A percentile compares a stretch with the other conserved stretches of the same genome.
Conservation (phyloP, 2,888 invertebrate species). For the Coecobrya sp. region DNA sequence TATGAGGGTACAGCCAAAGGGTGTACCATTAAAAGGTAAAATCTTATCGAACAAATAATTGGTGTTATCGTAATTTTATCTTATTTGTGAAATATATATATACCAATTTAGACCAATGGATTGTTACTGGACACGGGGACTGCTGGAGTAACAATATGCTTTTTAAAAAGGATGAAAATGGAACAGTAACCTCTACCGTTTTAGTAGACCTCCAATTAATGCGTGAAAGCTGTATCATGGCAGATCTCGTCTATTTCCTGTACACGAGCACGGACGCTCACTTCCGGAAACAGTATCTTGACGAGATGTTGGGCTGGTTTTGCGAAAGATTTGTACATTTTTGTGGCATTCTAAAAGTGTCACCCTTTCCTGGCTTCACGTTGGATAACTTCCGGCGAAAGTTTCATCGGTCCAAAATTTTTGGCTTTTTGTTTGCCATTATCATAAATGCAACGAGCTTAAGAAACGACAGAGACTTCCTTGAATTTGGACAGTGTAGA, state of each 20-base stretch:
- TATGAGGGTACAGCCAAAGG: slow-evolving; percentile 33
- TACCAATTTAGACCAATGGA: slow-evolving; percentile 81
- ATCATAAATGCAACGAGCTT: slow-evolving; percentile 66
- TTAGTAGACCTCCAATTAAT: not conserved
- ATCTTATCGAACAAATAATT: no score
- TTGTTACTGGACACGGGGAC: slow-evolving; percentile 80
- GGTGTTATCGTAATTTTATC: no score
- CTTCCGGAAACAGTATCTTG: slow-evolving; percentile 62
- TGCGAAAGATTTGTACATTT: slow-evolving; percentile 62
- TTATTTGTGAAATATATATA: no score
- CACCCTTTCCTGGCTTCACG: slow-evolving; percentile 64
- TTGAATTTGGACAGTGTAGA: slow-evolving; percentile 65
- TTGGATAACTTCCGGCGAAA: slow-evolving; percentile 34
- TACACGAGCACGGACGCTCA: slow-evolving; percentile 79
- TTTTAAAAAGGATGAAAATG: slow-evolving; percentile 71
- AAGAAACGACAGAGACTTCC: slow-evolving; percentile 21
- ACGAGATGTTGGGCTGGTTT: slow-evolving; percentile 68
- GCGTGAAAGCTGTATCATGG: slow-evolving; percentile 79
- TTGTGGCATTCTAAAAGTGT: slow-evolving; percentile 66
- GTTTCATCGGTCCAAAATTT: not conserved
- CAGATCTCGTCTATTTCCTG: slow-evolving; percentile 81
- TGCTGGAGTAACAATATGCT: slow-evolving; percentile 84
- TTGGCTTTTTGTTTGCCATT: slow-evolving; percentile 22
- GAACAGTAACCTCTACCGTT: not conserved
- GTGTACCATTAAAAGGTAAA: slow-evolving; percentile 40